Evolutionary conservation across 2,888 invertebrate species (phyloP).

Genomic region (Taenaris catops): DNA sequence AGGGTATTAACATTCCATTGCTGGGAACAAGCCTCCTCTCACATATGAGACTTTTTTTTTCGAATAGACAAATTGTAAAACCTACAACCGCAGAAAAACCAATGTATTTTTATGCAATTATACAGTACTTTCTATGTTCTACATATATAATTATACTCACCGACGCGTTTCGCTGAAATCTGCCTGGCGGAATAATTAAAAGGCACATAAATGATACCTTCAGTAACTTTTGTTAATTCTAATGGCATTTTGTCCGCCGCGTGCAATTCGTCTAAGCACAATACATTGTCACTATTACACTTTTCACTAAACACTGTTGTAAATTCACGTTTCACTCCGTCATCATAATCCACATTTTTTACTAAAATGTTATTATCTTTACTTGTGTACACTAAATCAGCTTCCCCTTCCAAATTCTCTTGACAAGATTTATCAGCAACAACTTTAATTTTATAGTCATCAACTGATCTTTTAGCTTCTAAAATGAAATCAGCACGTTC

Average conservation of each 20-base stretch:
- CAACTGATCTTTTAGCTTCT: conserved; percentile 77
- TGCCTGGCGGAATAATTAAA: conserved; percentile 81
- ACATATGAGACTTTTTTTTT: no score
- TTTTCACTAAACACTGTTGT: conserved; percentile 61
- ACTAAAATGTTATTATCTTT: conserved; percentile 42
- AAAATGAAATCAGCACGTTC: conserved; percentile 89
- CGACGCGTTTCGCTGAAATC: conserved; percentile 65
- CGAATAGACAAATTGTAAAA: no score
- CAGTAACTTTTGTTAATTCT: conserved; percentile 63
- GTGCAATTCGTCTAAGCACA: conserved; percentile 81
- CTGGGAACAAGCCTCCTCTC: no score
- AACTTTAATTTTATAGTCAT: conserved; percentile 82
- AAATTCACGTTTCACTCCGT: conserved; percentile 48
- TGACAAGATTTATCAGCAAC: conserved; percentile 71
- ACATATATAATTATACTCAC: conserved; percentile 43
- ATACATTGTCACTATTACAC: conserved; percentile 59
- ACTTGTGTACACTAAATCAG: conserved; percentile 66
- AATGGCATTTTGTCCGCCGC: conserved; percentile 71
- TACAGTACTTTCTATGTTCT: conserved; percentile 8
- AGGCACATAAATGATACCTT: conserved; percentile 83
- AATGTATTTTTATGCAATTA: conserved; percentile 6
- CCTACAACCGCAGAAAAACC: no score
- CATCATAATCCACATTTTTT: conserved; percentile 45
- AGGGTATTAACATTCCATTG: no score
- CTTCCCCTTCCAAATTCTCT: conserved; percentile 69